Base-by-base conservation (phyloP, 2,797 vertebrate genomes). In the Anomalospiza imberbis region DNA sequence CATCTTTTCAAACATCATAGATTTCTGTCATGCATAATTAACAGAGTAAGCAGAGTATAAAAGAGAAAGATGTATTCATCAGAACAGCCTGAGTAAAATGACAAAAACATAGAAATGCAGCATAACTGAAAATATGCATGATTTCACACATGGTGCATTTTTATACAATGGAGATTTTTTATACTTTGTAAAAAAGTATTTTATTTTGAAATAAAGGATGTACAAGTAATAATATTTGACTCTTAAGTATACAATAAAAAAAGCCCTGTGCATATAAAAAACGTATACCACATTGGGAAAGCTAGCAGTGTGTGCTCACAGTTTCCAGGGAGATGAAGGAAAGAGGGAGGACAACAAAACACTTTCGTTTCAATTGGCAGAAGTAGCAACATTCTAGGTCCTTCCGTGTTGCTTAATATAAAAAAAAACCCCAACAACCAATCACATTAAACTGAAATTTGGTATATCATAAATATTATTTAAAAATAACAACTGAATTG, bases 241-340 rank as follows among this genome's bases (percentile, higher is more conserved):
- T 60, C 29, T 36, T 45, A 91, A 77, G 40, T 26, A 88, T 8
- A 82, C 15, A 61, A 15, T 51, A 53, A 83, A 71, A 80, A 71
- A 66, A 31, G 0, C 5, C 8, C 9, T 50, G 82, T 45, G 31
- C 38, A 78, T 31, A 53, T 91, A 76, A 40, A 83, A 88, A 87
- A 76, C 1, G 3, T 60, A 48, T 45, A 84, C 31, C 44, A 55
- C 57, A 66, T 31, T 70, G 53, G 34, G 65, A 88, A 91, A 86
- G 50, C 93, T 84, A 94, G 55, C 90, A 91, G 91, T 55, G 66
- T 57, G 90, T 77, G 79, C 55, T 77, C 74, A 47, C 72, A 84
- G 88, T 97, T 97, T 90, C 93, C 90, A 91, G 89, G 91, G 94
- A 97, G 94, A 97, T 90, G 51, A 91, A 91, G 38, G 54, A 54